These are phyloP conservation scores for Melanchra persicariae DNA, from an alignment of 2,888 invertebrate genomes.

Conservation along the genomic window DNA sequence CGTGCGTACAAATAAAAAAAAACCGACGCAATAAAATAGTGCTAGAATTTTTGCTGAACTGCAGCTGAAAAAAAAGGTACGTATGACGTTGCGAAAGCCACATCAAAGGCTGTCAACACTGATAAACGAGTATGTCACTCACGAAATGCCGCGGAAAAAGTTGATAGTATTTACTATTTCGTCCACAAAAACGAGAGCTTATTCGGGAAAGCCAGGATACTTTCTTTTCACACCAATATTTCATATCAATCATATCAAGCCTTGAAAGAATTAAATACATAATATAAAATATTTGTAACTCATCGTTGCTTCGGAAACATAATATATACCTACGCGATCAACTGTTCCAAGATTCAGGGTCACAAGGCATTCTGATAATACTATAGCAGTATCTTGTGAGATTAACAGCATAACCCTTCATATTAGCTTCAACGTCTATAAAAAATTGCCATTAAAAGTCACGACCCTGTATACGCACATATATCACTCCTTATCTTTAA, in stretches of 20 bases:
- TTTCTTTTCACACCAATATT: neutral
- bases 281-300: neutral
- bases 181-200: constrained; percentile 15
- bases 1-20: neutral
- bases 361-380: constrained; percentile 1
- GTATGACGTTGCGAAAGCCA: constrained; percentile 6
- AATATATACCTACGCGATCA: neutral
- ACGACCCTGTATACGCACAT: neutral
- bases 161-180: constrained; percentile 15
- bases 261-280: neutral
- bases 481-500: constrained; percentile 39
- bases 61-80: constrained; percentile 9
- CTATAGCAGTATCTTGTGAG: neutral
- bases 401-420: constrained; percentile 2
- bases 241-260: neutral
- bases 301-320: neutral
- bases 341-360: neutral
- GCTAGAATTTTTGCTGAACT: neutral
- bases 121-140: constrained; percentile 35
- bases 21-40: neutral
- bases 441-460: constrained; percentile 9
- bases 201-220: neutral
- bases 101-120: constrained; percentile 23
- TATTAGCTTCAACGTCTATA: neutral
- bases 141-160: constrained; percentile 18